Conservation (phyloP, 1,140 invertebrate species). For the Aphis gossypii region DNA sequence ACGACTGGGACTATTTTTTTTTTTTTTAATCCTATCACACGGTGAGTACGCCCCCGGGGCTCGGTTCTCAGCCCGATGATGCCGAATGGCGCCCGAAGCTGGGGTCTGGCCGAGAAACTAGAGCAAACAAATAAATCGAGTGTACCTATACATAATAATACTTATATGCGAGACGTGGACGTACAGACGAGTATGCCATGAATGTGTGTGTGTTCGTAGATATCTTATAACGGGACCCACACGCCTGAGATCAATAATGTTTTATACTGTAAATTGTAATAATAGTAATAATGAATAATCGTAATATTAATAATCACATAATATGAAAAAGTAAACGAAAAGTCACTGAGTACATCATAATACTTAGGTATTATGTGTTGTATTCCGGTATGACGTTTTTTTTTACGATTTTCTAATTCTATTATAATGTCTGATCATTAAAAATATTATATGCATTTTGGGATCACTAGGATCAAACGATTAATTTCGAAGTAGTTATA, state of each 20-base stretch:
- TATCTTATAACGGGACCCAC: neutral
- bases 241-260: neutral
- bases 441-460: no score
- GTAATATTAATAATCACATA: neutral
- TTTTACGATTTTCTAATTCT: no score
- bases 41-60: neutral
- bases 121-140: constrained; percentile 17
- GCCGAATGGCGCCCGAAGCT: neutral
- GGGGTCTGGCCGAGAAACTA: constrained; percentile 5
- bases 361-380: no score
- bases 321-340: no score
- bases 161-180: neutral
- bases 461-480: no score
- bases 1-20: neutral
- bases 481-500: no score
- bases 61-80: neutral
- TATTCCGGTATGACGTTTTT: no score
- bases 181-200: neutral
- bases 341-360: no score
- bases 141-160: neutral
- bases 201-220: neutral
- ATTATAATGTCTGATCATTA: no score
- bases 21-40: neutral
- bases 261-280: neutral
- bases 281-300: neutral